These are phyloP conservation scores for Vanessa atalanta DNA, from an alignment of 1,140 invertebrate species.

Conservation along the genomic window DNA sequence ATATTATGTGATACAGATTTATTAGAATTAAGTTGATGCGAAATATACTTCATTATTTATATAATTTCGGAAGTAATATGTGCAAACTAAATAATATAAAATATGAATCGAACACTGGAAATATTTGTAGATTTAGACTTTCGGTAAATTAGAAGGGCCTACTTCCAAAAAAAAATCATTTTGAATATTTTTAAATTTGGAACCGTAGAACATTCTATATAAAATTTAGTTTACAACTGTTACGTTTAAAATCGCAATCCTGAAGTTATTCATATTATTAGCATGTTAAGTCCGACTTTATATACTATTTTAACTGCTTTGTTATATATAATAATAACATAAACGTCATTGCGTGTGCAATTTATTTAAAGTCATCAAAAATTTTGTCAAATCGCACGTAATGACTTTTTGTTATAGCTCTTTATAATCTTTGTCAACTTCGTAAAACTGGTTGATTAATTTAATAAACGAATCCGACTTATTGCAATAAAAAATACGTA, in stretches of 20 bases:
- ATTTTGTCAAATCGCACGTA: neutral
- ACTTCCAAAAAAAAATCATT: neutral
- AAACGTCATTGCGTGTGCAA: constrained; percentile 16
- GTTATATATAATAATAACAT: constrained; percentile 12
- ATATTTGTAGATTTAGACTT: constrained; percentile 8
- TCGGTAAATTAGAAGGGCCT: constrained; percentile 1
- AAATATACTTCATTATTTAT: constrained; percentile 50
- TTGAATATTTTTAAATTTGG: too few species aligned
- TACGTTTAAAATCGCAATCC: neutral
- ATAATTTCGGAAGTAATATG: constrained; percentile 15
- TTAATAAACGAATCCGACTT: constrained; percentile 12
- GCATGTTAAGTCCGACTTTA: constrained; percentile 2
- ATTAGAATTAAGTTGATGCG: constrained; percentile 54
- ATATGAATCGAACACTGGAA: constrained; percentile 23
- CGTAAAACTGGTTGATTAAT: neutral
- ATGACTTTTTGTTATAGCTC: constrained; percentile 6
- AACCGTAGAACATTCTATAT: too few species aligned
- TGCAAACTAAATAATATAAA: constrained; percentile 7
- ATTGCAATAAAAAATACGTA: constrained; percentile 44
- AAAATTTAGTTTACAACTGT: too few species aligned
- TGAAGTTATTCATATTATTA: neutral
- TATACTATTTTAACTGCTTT: constrained; percentile 14
- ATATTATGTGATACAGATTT: constrained; percentile 76
- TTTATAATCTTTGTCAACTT: constrained; percentile 12
- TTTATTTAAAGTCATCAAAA: neutral